Evolutionary conservation across 2,888 invertebrate species (phyloP), one percentile per base, ranked within the genome.

Genomic region (Caenorhabditis imperialis): DNA sequence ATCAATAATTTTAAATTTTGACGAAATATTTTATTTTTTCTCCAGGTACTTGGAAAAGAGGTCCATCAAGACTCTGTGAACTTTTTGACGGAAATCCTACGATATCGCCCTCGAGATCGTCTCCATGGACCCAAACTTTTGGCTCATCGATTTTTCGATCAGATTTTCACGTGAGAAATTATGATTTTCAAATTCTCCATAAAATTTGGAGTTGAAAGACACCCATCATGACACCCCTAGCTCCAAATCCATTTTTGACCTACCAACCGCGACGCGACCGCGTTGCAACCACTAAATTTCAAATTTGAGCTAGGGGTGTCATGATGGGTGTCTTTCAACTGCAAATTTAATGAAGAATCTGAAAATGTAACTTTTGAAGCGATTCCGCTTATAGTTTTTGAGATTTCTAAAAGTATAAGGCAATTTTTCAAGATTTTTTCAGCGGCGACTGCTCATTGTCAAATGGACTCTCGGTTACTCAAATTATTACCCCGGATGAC

Each of bases 41-140:
- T 60, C 23, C 62, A 62, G 67, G 40, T 53, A 12, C 42, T 73
- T 3, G 65, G 65, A 22, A n/a, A n/a, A n/a, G 42, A 55, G 27
- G 69, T 62, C 1, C 40, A 12, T 8, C 45, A 57, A 14, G 80
- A 80, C 20, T 71, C 57, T 55, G 51, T 74, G 4, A 42, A 38
- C 16, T 80, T 83, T 38, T 54, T 83, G 16, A 47, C 44, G 7
- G 63, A 76, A 45, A 79, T 84, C 23, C 72, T 84, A 1, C 61
- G 72, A 14, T 84, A 81, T 61, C 57, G 60, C 8, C 84, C 84
- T n/a, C 57, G 76, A 30, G 73, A 77, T 27, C 58, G 84, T 12
- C 70, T 79, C n/a, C 70, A 75, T 23, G 84, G 84, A 7, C 50
- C 69, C 5, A 76, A 77, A 60, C 74, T 83, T 16, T 71, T 84